Evolutionary conservation across 2,888 invertebrate genomes (phyloP), one percentile per base, ranked within the genome.

Genomic region (Ormia ochracea): DNA sequence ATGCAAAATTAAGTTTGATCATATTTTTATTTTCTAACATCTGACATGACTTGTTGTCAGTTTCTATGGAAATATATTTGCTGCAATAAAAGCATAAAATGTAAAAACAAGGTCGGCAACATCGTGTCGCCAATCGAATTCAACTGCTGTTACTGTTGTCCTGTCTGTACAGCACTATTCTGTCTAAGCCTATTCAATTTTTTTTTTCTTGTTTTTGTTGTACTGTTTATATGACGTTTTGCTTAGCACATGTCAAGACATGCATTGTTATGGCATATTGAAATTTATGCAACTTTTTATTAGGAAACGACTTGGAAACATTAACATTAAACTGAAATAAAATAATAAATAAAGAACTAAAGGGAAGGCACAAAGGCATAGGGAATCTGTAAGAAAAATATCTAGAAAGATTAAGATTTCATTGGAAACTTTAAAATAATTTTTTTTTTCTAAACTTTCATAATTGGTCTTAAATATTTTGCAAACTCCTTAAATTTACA

Each of bases 11-110:
- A 14, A 70, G 31, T 75, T 66, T 75, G 59, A 54, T 59, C 38
- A 79, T 70, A 79, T 75, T 79, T 79, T 79, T 38, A 65, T 75
- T 45, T 69, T 61, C 52, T 31, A 68, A 66, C 59, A 70, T 36
- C 65, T 33, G 75, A 75, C 79, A 75, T 79, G 79, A 79, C 79
- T 75, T 75, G 70, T 65, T 79, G 79, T 79, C 79, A 70, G 65
- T 70, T 70, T 75, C 65, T 21, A 61, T 58, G 52, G 70, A 79
- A 79, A 75, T 79, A 31, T 66, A 59, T 69, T 14, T 50, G 10
- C 38, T 65, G 31, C n/a, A 56, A 36, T 12, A 45, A 63, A 26
- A 52, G 43, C 31, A 31, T 33, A 12, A 43, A 63, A 41, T 17
- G 26, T n/a, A n/a, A n/a, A n/a, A n/a, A n/a, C n/a, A n/a, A n/a